Percentiles rank a stretch among this genome's conserved stretches.
Conservation (phyloP, 1,140 invertebrate species). For the Holcopasites calliopsidis region DNA sequence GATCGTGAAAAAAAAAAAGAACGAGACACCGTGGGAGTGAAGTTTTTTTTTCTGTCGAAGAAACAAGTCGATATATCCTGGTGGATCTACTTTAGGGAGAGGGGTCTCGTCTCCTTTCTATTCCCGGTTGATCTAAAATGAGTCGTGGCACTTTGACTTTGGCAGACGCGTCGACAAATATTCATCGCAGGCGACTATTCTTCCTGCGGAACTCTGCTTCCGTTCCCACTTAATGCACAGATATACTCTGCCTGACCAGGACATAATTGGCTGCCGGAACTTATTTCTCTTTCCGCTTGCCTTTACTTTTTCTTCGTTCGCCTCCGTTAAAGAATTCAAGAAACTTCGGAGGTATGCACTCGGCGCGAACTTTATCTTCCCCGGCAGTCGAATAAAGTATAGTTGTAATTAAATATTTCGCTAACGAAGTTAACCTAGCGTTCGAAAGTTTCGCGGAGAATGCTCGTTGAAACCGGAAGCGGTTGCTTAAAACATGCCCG, state of each 20-base stretch:
- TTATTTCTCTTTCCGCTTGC: neutral
- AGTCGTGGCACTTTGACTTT: constrained; percentile 15
- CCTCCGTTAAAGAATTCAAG: neutral
- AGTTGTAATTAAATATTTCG: constrained; percentile 27
- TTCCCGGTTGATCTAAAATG: constrained; percentile 26
- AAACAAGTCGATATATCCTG: constrained; percentile 56
- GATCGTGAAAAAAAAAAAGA: constrained; percentile 23
- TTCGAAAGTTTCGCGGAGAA: constrained; percentile 5
- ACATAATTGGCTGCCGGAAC: constrained; percentile 26
- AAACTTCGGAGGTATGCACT: neutral
- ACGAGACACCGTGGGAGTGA: constrained; percentile 35
- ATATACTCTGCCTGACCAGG: neutral
- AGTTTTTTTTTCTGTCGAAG: constrained; percentile 50
- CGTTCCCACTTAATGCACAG: neutral
- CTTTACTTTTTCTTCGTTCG: neutral
- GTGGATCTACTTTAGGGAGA: constrained; percentile 73
- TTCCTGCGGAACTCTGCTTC: neutral
- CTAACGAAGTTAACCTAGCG: neutral
- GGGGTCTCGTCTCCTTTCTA: constrained; percentile 55
- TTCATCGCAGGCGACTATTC: neutral
- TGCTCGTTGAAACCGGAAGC: constrained; percentile 5
- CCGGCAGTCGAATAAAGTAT: neutral
- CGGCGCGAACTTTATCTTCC: neutral
- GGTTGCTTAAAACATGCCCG: neutral
- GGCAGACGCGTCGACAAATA: neutral